A percentile compares a stretch with the other conserved stretches of the same genome.
Conservation (phyloP, 37 sponge, comb jelly and placozoan species). For the Hexactinellida sp. region DNA sequence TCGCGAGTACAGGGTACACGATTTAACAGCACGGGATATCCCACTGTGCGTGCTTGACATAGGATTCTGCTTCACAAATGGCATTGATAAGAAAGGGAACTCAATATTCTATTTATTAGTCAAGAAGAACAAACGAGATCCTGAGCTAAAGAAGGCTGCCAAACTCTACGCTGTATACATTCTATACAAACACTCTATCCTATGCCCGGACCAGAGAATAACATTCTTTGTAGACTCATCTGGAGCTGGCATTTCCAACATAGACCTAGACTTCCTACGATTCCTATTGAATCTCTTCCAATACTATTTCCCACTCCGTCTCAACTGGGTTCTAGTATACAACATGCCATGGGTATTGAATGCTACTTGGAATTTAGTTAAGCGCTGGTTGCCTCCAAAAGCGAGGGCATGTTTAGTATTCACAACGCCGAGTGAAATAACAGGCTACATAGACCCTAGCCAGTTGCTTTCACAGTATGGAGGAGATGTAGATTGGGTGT, state of each 20-base stretch:
- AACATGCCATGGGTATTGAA: not conserved
- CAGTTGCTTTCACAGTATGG: not conserved
- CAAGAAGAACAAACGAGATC: not conserved
- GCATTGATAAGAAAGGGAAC: not conserved
- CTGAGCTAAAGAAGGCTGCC: slow-evolving; percentile 6
- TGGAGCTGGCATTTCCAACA: not conserved
- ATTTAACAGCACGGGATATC: not conserved
- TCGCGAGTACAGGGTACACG: not conserved
- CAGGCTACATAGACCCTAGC: not conserved
- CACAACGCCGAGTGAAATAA: not conserved
- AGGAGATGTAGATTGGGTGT: not conserved
- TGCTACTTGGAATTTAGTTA: slow-evolving; percentile 15
- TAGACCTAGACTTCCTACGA: not conserved
- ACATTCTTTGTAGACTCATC: not conserved
- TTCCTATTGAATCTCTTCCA: not conserved
- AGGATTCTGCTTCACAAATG: slow-evolving; percentile 2
- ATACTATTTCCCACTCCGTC: not conserved
- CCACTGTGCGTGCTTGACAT: not conserved
- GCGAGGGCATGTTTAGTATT: not conserved
- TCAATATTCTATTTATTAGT: not conserved
- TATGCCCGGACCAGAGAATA: not conserved
- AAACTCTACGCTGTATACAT: not conserved
- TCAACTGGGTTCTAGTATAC: not conserved
- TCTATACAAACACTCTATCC: not conserved
- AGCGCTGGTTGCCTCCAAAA: not conserved